Conservation (phyloP, 2,888 invertebrate genomes). For the Cyaniris semiargus region DNA sequence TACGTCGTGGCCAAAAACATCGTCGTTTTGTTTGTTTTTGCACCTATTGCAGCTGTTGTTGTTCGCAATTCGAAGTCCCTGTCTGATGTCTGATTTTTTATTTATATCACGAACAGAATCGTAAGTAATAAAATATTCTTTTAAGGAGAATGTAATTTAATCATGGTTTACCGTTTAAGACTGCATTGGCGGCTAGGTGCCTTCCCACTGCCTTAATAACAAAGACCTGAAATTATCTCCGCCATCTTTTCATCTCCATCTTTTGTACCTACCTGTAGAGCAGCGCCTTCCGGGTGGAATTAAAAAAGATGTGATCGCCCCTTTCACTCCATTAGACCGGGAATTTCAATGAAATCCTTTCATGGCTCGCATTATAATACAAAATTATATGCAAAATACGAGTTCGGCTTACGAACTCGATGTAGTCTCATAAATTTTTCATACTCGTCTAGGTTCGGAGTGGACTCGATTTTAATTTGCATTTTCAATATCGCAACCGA, state of each 20-base stretch:
- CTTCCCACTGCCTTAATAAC: background rate
- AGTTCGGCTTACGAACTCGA: constrained; percentile 12
- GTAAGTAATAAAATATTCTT: no score
- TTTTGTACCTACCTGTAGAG: background rate
- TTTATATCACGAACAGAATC: background rate
- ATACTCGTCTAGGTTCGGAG: constrained; percentile 10
- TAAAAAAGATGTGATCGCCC: constrained; percentile 14
- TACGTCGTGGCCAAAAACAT: background rate
- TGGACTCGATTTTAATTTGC: constrained; percentile 10
- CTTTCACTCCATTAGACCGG: background rate
- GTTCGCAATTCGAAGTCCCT: background rate
- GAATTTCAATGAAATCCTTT: constrained; percentile 17
- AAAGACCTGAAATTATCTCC: background rate
- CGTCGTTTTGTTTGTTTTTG: background rate
- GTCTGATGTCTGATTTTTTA: background rate
- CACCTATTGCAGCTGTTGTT: background rate
- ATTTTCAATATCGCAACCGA: constrained; percentile 7
- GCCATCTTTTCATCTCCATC: background rate
- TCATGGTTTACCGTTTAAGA: no score
- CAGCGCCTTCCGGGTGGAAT: background rate
- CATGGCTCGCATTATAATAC: background rate
- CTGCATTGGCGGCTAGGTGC: no score
- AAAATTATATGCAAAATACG: background rate
- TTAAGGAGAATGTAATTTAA: no score
- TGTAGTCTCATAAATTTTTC: constrained; percentile 11